Base-by-base conservation (phyloP, 2,113 vertebrate genomes). In the Tyrannus savana region DNA sequence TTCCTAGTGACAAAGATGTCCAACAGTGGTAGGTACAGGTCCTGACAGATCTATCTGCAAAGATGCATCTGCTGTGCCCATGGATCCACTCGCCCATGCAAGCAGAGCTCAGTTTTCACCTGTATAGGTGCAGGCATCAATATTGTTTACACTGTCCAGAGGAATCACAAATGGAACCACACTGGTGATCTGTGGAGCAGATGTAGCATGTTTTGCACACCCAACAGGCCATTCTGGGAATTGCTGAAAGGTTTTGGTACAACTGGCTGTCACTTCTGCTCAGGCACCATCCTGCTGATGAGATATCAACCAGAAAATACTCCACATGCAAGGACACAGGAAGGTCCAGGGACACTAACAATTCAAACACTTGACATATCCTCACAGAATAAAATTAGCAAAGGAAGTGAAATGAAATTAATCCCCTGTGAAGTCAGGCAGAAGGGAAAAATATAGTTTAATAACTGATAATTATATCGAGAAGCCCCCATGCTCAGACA, bases 341-440 rank as follows among this genome's bases (percentile, higher is more conserved):
- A 39, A 71, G 28, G 37, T 62, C 58, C 19, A 37, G 64, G 84
- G 46, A 60, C 7, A 8, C 50, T 25, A 89, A 73, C 46, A 82
- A 42, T 84, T 84, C 66, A 60, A 58, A 79, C 27, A 19, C 27
- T 44, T 86, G 35, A 69, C 46, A 28, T 33, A 85, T 31, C 23
- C 68, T 81, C 81, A 39, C 30, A 59, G 41, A 88, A 90, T 80
- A 77, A 83, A 84, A 80, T 74, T 72, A 92, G 83, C 89, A 93
- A 76, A 96, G 69, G 64, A 96, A 19, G 16, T 53, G 44, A 92
- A 74, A 72, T 81, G 30, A 87, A 93, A 88, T 90, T 81, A 92
- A 69, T 35, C 37, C 68, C 21, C 60, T 60, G 12, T 63, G 63
- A 97, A 89, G 52, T 63, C 30, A 75, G 58, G 42, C 63, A 64